phyloP scores from a whole-genome alignment of 2,888 invertebrate genomes.

The Heliconius ethilla region DNA sequence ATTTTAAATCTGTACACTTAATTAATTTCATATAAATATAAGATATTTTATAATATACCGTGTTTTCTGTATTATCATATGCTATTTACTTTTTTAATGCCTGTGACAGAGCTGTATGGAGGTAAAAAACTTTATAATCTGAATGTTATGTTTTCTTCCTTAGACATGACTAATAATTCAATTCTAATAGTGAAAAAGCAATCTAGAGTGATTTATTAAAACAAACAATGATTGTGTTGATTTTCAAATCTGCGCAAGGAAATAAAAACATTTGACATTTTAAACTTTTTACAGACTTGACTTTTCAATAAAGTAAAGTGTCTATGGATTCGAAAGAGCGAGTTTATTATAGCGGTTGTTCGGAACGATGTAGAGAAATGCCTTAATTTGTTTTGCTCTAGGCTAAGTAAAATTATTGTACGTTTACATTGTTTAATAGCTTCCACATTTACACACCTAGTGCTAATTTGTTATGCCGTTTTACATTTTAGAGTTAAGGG shows the following conservation, averaged over 20 bases:
- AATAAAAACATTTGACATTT: background rate
- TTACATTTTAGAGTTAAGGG: background rate
- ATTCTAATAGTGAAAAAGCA: too few relatives aligned
- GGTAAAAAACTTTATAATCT: too few relatives aligned
- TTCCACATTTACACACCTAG: conserved; percentile 47
- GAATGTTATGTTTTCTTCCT: too few relatives aligned
- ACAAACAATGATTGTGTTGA: background rate
- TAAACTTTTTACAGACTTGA: conserved; percentile 29
- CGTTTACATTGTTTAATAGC: conserved; percentile 64
- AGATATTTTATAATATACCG: background rate
- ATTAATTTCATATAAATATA: too few relatives aligned
- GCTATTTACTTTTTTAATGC: too few relatives aligned
- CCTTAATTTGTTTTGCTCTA: conserved; percentile 80
- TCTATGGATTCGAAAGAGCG: conserved; percentile 47
- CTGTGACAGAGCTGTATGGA: too few relatives aligned
- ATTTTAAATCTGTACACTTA: too few relatives aligned
- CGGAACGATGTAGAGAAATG: conserved; percentile 69
- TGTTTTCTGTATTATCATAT: too few relatives aligned
- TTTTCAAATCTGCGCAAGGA: too few relatives aligned
- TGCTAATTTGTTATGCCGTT: conserved; percentile 35
- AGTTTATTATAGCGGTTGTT: conserved; percentile 57
- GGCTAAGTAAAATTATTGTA: conserved; percentile 71
- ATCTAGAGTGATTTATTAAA: background rate
- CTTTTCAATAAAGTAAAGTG: conserved; percentile 45
- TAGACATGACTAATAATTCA: too few relatives aligned